These are phyloP conservation scores for Pantelozetes paolii DNA, from an alignment of 2,888 invertebrate species.

Conservation along the genomic window DNA sequence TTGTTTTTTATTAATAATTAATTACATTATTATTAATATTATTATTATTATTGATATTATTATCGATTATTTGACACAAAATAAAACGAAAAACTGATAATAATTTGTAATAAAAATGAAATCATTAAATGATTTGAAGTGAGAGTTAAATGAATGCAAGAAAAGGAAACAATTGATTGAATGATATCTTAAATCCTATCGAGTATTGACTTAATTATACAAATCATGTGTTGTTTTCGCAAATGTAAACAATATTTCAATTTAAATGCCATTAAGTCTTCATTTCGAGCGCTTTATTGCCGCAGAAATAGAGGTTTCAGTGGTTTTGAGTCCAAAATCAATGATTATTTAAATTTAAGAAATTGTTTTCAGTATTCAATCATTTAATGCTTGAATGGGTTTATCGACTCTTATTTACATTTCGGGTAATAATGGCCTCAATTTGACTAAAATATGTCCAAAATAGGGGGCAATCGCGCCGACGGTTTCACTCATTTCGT, in stretches of 20 bases:
- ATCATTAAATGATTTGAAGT: neutral
- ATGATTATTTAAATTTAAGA: neutral
- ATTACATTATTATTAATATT: too few species aligned
- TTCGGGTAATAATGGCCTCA: neutral
- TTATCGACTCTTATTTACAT: conserved; percentile 24
- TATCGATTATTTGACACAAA: conserved; percentile 5
- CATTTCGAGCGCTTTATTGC: too few species aligned
- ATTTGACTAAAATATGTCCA: neutral
- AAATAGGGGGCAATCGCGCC: neutral
- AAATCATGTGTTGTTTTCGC: neutral
- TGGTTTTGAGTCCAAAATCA: neutral
- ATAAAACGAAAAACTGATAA: neutral
- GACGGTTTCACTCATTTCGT: conserved; percentile 13
- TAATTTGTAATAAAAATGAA: neutral
- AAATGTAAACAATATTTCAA: neutral
- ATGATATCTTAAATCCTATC: too few species aligned
- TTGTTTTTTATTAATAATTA: too few species aligned
- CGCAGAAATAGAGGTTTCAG: neutral
- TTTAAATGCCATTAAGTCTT: too few species aligned
- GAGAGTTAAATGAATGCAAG: too few species aligned
- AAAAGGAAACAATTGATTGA: neutral
- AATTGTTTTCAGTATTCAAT: too few species aligned
- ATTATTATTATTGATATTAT: too few species aligned
- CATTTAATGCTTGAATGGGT: neutral
- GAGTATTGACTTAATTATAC: conserved; percentile 30